phyloP scores from a whole-genome alignment of 2,113 vertebrate genomes.

The Corydoras maculifer region DNA sequence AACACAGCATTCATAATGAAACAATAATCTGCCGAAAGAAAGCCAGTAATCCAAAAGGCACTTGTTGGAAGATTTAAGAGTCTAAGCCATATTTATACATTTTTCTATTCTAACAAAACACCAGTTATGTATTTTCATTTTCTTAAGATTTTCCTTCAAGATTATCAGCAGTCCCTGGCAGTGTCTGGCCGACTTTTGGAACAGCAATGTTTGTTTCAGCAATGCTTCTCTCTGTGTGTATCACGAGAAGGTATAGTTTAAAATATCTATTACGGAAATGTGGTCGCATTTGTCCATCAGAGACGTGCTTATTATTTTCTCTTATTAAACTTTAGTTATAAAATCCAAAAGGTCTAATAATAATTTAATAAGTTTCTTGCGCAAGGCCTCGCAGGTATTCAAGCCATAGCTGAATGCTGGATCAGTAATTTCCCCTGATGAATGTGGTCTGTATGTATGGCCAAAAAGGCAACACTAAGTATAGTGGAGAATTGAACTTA shows the following conservation, averaged over 20 bases:
- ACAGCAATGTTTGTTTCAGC: neutral
- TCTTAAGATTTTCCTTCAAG: slow-evolving; percentile 19
- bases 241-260: neutral
- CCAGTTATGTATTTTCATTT: slow-evolving; percentile 28
- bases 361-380: too few species aligned
- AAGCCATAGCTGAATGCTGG: slow-evolving; percentile 23
- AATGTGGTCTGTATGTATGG: slow-evolving; percentile 39
- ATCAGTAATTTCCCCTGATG: slow-evolving; percentile 38
- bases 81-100: slow-evolving; percentile 19
- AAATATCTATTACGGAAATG: too few species aligned
- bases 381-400: neutral
- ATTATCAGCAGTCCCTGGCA: neutral
- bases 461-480: slow-evolving; percentile 25
- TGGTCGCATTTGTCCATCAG: too few species aligned
- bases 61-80: slow-evolving; percentile 23
- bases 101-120: slow-evolving; percentile 22
- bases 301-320: neutral
- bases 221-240: too few species aligned
- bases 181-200: slow-evolving; percentile 1
- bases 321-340: slow-evolving; percentile 39
- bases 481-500: too few species aligned
- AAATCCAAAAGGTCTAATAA: slow-evolving; percentile 36
- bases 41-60: slow-evolving; percentile 37
- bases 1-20: slow-evolving; percentile 21
- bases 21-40: slow-evolving; percentile 27